Percentiles rank a stretch among this genome's conserved stretches.
Conservation (phyloP, 2,113 vertebrate genomes). For the Smithornis capensis region DNA sequence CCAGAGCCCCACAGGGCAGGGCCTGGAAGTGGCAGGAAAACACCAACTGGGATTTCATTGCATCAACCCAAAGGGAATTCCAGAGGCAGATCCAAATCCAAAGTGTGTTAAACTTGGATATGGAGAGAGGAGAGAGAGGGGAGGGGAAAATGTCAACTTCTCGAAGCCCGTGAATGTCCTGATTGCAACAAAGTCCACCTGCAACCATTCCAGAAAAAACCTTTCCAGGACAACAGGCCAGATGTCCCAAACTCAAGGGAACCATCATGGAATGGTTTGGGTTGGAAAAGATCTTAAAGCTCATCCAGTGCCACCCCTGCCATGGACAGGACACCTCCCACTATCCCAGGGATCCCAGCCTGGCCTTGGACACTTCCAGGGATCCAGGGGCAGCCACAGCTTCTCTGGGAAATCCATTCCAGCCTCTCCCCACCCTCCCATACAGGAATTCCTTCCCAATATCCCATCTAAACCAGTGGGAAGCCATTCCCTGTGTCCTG, state of each 20-base stretch:
- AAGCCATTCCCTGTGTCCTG: too few relatives aligned
- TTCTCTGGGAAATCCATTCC: too few relatives aligned
- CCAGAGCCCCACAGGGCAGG: background rate
- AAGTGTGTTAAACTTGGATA: background rate
- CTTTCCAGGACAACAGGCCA: background rate
- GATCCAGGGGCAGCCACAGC: too few relatives aligned
- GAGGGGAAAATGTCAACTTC: background rate
- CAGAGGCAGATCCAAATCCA: background rate
- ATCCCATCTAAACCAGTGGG: too few relatives aligned
- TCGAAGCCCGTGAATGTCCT: background rate
- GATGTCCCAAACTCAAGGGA: background rate
- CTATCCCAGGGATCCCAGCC: too few relatives aligned
- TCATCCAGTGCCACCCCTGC: background rate
- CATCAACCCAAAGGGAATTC: background rate
- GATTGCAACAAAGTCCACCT: background rate
- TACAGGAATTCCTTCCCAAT: too few relatives aligned
- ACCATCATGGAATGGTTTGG: background rate
- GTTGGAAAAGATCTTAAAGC: background rate
- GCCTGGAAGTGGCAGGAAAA: background rate
- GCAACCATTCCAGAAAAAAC: background rate
- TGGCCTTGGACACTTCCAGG: too few relatives aligned
- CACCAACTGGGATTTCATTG: background rate
- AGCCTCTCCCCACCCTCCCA: too few relatives aligned
- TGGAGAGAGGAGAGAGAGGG: rapidly evolving
- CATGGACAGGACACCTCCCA: too few relatives aligned